phyloP scores from a whole-genome alignment of 2,113 vertebrate species.

The Ginglymostoma cirratum region DNA sequence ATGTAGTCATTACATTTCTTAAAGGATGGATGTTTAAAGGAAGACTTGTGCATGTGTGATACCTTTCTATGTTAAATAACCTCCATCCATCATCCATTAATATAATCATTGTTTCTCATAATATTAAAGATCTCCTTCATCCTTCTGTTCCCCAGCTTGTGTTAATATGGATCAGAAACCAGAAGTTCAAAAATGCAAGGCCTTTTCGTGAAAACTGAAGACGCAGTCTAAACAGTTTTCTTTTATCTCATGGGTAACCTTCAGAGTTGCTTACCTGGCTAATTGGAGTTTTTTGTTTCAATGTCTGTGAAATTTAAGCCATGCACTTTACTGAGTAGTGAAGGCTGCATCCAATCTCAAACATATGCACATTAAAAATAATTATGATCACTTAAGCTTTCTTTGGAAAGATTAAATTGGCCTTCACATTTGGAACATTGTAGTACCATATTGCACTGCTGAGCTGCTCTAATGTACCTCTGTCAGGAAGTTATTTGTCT shows the following conservation, averaged over 20 bases:
- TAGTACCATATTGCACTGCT: not conserved
- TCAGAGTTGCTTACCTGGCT: constrained; percentile 24
- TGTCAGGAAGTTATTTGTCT: too few species aligned
- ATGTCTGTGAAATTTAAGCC: not conserved
- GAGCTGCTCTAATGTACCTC: not conserved
- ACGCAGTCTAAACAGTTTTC: not conserved
- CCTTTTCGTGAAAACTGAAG: not conserved
- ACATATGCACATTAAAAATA: not conserved
- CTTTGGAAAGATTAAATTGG: not conserved
- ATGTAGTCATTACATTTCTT: not conserved
- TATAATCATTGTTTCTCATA: not conserved
- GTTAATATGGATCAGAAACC: not conserved
- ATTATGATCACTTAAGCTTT: not conserved
- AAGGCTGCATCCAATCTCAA: not conserved
- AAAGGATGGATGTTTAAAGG: not conserved
- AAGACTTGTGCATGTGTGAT: not conserved
- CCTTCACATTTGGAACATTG: not conserved
- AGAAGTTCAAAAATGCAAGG: not conserved
- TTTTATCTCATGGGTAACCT: not conserved
- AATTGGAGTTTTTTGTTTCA: not conserved
- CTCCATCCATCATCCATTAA: not conserved
- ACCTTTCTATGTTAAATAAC: not conserved
- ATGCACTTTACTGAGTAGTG: not conserved
- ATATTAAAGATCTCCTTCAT: not conserved
- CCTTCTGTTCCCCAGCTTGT: not conserved